phyloP scores from a whole-genome alignment of 2,797 vertebrate species.

The Choloepus didactylus region DNA sequence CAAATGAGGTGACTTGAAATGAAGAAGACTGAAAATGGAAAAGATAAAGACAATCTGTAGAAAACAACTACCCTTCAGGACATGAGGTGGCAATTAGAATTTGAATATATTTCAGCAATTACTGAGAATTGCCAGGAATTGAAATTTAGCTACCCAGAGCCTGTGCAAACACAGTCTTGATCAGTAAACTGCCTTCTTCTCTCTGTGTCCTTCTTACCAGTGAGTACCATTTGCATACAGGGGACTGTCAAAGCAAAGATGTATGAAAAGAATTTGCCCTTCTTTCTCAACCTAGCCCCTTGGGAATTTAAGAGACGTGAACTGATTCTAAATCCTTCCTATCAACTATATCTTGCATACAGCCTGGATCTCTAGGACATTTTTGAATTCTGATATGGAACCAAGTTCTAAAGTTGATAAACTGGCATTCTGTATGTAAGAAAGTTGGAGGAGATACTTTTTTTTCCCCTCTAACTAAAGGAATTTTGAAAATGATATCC shows the following conservation, averaged over 20 bases:
- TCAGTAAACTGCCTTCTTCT: not conserved
- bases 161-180: not conserved
- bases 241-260: not conserved
- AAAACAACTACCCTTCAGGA: constrained; percentile 37
- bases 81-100: not conserved
- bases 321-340: not conserved
- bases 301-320: not conserved
- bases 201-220: not conserved
- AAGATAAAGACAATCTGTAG: not conserved
- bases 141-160: not conserved
- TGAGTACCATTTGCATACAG: not conserved
- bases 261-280: not conserved
- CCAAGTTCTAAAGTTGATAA: not conserved
- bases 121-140: constrained; percentile 19
- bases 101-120: constrained; percentile 2
- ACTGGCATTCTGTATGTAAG: not conserved
- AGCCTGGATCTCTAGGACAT: not conserved
- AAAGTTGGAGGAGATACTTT: not conserved
- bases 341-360: not conserved
- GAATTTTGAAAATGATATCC: constrained; percentile 35
- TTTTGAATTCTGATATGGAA: not conserved
- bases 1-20: constrained; percentile 60
- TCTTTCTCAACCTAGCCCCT: not conserved
- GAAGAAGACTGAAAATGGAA: constrained; percentile 44
- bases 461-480: not conserved